Evolutionary conservation across 1,140 invertebrate genomes (phyloP), one percentile per base, ranked within the genome.

Genomic region (Palaemon carinicauda): DNA sequence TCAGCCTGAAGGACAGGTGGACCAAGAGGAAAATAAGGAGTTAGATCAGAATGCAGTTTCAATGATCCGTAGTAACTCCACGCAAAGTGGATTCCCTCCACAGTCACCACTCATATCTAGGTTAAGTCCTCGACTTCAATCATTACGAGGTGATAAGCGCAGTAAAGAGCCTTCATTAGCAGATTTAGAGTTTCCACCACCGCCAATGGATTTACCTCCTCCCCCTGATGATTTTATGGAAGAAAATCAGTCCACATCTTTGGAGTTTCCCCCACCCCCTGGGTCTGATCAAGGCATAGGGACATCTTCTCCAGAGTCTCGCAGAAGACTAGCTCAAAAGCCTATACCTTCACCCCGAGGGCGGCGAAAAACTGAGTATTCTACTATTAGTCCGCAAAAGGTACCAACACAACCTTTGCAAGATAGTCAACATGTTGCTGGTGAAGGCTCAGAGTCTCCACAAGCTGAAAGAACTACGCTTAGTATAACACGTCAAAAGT

Each of bases 111-210:
- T 88, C 9, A 82, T 90, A 29, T 69, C 86, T 17, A 73, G 89
- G 60, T 80, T 89, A 50, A 88, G 89, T 31, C 87, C 88, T 27
- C 78, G 88, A 9, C 56, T 87, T 21, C 84, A 77, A 52, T 54
- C 75, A 29, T 60, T 71, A 33, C 85, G 85, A n/a, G 78, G 53
- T 51, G 85, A 87, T 79, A 87, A 87, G 29, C 85, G 89, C 4
- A 81, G 24, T 73, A 89, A 82, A 71, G 89, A 86, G 73, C 84
- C 82, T 14, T 87, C 74, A 56, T 91, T 96, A 54, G 95, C 96
- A 7, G 96, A 97, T 91, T 91, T 97, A 4, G 96, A 97, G 90
- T 97, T 97, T 92, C 95, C 95, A 3, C 96, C 96, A 9, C 96
- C 96, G 1, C 96, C 96, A 0, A 93, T 94, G 0, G 94, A 96